A percentile compares a stretch with the other conserved stretches of the same genome.
Conservation (phyloP, 1,140 invertebrate genomes). For the Metaphire vulgaris region DNA sequence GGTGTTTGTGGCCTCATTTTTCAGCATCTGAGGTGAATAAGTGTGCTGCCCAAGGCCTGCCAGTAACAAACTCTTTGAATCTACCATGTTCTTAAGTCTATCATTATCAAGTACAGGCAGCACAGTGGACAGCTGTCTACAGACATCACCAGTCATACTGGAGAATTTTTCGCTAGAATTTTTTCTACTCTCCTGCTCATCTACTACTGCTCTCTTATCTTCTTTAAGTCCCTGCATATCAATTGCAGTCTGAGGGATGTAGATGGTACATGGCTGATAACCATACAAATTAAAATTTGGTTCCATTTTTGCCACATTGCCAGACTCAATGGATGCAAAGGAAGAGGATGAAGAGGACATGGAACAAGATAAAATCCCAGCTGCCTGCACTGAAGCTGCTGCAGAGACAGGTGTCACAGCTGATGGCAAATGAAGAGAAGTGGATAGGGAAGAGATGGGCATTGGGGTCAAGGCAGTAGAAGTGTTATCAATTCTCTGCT, state of each 20-base stretch:
- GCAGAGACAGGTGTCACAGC: background rate
- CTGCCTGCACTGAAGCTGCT: background rate
- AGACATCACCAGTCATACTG: too few relatives aligned
- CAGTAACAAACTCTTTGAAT: background rate
- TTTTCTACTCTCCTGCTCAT: background rate
- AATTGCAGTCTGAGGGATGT: background rate
- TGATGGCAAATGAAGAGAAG: too few relatives aligned
- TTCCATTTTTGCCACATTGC: background rate
- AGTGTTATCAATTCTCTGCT: background rate
- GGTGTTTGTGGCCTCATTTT: background rate
- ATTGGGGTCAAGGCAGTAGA: too few relatives aligned
- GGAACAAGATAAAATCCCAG: too few relatives aligned
- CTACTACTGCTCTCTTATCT: background rate
- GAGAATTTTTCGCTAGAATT: background rate
- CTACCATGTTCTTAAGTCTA: too few relatives aligned
- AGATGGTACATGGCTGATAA: background rate
- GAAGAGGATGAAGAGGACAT: background rate
- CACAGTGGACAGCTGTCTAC: too few relatives aligned
- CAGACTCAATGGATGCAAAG: background rate
- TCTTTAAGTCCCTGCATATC: background rate
- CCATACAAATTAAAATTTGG: background rate
- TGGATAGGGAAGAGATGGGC: too few relatives aligned
- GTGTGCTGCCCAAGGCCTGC: background rate
- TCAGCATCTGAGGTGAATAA: background rate
- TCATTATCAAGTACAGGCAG: too few relatives aligned